Evolutionary conservation across 2,113 vertebrate species (phyloP).

Genomic region (human (Homo sapiens)): DNA sequence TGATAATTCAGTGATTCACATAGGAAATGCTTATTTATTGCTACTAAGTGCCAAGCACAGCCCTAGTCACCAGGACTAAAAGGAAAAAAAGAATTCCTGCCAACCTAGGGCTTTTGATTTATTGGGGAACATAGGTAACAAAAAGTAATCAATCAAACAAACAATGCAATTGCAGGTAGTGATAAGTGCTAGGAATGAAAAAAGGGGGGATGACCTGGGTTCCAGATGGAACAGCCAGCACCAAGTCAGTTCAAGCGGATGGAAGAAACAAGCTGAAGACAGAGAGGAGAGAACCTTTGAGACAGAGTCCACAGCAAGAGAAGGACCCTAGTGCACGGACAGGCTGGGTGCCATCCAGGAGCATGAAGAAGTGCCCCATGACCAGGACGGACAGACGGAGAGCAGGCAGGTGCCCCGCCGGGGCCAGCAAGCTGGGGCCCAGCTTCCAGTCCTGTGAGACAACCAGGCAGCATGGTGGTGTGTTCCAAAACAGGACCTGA

Average conservation of each 20-base stretch:
- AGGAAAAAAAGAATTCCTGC: too few species aligned
- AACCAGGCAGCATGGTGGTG: rapidly evolving
- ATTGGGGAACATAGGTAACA: background rate
- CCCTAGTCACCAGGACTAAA: background rate
- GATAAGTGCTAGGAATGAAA: background rate
- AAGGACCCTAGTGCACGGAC: rapidly evolving
- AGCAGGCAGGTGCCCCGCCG: rapidly evolving
- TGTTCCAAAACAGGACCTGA: rapidly evolving
- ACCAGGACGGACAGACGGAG: background rate
- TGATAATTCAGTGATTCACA: background rate
- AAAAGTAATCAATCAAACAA: background rate
- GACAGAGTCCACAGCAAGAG: background rate
- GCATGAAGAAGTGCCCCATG: rapidly evolving
- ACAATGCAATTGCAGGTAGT: background rate
- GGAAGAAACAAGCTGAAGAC: background rate
- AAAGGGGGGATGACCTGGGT: too few species aligned
- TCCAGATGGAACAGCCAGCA: too few species aligned
- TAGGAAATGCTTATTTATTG: background rate
- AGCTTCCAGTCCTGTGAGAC: background rate
- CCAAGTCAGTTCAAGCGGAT: too few species aligned
- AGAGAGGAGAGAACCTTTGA: background rate
- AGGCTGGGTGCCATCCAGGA: rapidly evolving
- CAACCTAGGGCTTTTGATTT: background rate
- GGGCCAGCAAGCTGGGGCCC: rapidly evolving
- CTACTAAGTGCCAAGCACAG: rapidly evolving